Base-by-base conservation (phyloP, 2,797 vertebrate genomes). In the Coregonus sp. region DNA sequence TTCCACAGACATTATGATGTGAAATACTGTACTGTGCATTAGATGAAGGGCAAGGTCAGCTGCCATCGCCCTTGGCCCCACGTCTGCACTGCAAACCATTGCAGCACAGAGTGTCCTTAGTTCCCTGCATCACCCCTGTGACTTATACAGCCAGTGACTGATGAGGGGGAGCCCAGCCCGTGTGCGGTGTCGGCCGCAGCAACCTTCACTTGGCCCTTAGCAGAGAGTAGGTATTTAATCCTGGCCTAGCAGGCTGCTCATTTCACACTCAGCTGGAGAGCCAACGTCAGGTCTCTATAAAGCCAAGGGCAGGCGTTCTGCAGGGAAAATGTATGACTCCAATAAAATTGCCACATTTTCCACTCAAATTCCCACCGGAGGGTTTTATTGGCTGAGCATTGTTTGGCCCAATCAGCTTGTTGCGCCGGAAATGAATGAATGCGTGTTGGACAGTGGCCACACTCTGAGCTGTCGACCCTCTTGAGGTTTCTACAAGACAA, bases 271-370 rank as follows among this genome's bases (percentile, higher is more conserved):
- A 70, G 79, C 67, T 77, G 84, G 86, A 71, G 54, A 66, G 77
- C 84, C 75, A 75, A 80, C 80, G 75, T 63, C 31, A 59, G 75
- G 67, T 81, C 78, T 84, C 81, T 78, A 79, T 83, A 77, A 79
- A 85, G 78, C 70, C 81, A 80, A 81, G 35, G 72, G 59, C 35
- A 47, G 85, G 82, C 78, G 4, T 86, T 90, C 86, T 85, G 86
- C 89, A 74, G 88, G 84, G 86, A 85, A 85, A 92, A 93, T 89
- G 92, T 94, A 94, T 93, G 91, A 92, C 90, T 92, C 87, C 86
- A 91, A 92, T 94, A 91, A 93, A 92, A 90, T 75, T 56, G 88
- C 75, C 86, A 87, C 87, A 86, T 89, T 91, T 89, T 70, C 84
- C 82, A 78, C 54, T 78, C 77, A 88, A 70, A 80, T 84, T 88